phyloP scores from a whole-genome alignment of 2,888 invertebrate species.

The Eupithecia abbreviata region DNA sequence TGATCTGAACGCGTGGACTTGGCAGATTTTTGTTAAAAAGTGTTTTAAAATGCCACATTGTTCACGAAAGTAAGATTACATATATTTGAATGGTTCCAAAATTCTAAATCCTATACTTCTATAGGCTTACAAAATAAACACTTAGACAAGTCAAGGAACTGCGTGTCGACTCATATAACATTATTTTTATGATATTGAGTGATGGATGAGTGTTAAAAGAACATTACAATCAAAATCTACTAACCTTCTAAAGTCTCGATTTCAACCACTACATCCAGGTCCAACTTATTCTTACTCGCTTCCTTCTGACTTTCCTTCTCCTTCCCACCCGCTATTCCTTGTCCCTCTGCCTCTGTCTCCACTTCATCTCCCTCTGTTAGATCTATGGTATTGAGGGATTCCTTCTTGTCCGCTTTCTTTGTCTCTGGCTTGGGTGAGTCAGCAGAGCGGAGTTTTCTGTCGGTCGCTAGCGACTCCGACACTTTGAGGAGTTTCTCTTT shows the following conservation, averaged over 20 bases:
- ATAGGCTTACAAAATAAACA: no score
- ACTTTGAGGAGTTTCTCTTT: slow-evolving; percentile 72
- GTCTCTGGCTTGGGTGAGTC: slow-evolving; percentile 68
- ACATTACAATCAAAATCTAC: background rate
- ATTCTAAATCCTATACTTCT: no score
- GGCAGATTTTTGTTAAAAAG: no score
- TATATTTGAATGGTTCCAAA: no score
- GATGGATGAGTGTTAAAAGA: no score
- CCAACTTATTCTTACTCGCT: slow-evolving; percentile 47
- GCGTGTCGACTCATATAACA: no score
- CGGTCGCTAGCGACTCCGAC: slow-evolving; percentile 61
- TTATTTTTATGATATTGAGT: no score
- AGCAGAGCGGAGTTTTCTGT: slow-evolving; percentile 69
- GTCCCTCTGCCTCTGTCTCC: slow-evolving; percentile 21
- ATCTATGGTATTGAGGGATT: slow-evolving; percentile 27
- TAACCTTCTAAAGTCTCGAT: slow-evolving; percentile 61
- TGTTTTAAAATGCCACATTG: no score
- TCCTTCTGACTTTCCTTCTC: slow-evolving; percentile 42
- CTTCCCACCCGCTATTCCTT: slow-evolving; percentile 35
- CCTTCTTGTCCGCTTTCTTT: slow-evolving; percentile 41
- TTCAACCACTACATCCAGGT: slow-evolving; percentile 61
- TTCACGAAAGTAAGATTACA: no score
- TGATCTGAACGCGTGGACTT: no score
- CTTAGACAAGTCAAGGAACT: no score
- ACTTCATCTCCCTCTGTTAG: slow-evolving; percentile 30